Base-by-base conservation (phyloP, 2,113 vertebrate species). In the Steatornis caripensis region DNA sequence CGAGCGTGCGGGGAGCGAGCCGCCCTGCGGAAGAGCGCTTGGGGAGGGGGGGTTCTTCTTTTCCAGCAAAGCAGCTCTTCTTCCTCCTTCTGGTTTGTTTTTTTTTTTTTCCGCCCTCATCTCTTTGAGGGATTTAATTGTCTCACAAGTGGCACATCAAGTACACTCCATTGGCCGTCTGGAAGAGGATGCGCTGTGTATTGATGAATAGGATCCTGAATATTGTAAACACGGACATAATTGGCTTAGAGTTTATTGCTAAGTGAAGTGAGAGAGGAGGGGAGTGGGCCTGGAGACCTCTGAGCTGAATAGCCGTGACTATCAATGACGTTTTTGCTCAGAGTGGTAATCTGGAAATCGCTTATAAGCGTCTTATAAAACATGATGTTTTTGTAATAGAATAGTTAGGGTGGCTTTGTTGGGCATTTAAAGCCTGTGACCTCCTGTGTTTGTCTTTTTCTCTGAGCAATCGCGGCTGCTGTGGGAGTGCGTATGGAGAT, bases 61-160 rank as follows among this genome's bases (percentile, higher is more conserved):
- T 95, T 71, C 16, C 5, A 69, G 78, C 83, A 93, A 92, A 91
- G 88, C 86, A 75, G 84, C 94, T 80, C 78, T 62, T 83, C 85
- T 75, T 92, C 48, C 54, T 93, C 29, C 36, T 41, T 27, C 58
- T 36, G n/a, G 27, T 22, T 30, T 12, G 11, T 30, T 32, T 8
- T 16, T 69, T 49, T 49, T 19, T 32, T 81, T 66, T 16, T 24
- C 51, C 12, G 5, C 66, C 79, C 77, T 62, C 18, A 3, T 87
- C 95, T 86, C 89, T 95, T 93, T 92, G 95, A 96, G 97, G 95
- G 95, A 96, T 97, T 87, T 89, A 62, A 96, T 97, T 97, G 97
- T 97, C 87, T 97, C 84, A 92, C 85, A 91, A 97, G 97, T 95
- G 94, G 95, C 91, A 77, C 91, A 53, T 64, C 65, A 48, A 82